phyloP scores from a whole-genome alignment of 2,888 invertebrate species.

The Lycocerus yunnanus region DNA sequence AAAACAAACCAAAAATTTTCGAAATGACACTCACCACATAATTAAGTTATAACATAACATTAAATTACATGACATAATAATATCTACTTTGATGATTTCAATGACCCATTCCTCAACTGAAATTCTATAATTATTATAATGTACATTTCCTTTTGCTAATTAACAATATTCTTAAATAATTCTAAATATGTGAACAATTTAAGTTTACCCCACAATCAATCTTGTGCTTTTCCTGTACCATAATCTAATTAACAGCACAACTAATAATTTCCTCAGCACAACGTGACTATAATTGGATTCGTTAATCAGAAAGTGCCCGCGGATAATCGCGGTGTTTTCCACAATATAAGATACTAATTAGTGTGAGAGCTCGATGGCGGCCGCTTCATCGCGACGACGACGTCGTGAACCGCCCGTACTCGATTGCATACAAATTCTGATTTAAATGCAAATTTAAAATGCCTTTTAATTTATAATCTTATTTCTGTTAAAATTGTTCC shows the following conservation, averaged over 20 bases:
- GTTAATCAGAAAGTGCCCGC: constrained; percentile 56
- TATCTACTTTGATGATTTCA: too few relatives aligned
- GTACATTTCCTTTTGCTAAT: neutral
- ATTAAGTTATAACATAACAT: neutral
- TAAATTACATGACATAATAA: too few relatives aligned
- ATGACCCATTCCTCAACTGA: too few relatives aligned
- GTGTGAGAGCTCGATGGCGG: constrained; percentile 34
- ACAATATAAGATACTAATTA: constrained; percentile 42
- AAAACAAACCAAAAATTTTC: neutral
- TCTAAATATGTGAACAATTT: constrained; percentile 10
- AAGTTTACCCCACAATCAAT: constrained; percentile 31
- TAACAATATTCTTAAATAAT: neutral
- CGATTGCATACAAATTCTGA: constrained; percentile 49
- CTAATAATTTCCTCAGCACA: constrained; percentile 56
- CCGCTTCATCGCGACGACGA: constrained; percentile 25
- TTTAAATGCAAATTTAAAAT: constrained; percentile 43
- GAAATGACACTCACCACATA: neutral
- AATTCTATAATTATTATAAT: neutral
- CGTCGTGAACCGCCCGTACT: constrained; percentile 43
- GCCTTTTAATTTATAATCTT: constrained; percentile 58
- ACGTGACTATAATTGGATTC: constrained; percentile 58
- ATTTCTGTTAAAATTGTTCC: constrained; percentile 56
- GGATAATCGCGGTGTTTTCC: constrained; percentile 50
- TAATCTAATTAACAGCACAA: constrained; percentile 56
- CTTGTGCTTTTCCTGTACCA: constrained; percentile 35